Conservation (phyloP, 2,113 vertebrate genomes). For the Halcyon senegalensis region DNA sequence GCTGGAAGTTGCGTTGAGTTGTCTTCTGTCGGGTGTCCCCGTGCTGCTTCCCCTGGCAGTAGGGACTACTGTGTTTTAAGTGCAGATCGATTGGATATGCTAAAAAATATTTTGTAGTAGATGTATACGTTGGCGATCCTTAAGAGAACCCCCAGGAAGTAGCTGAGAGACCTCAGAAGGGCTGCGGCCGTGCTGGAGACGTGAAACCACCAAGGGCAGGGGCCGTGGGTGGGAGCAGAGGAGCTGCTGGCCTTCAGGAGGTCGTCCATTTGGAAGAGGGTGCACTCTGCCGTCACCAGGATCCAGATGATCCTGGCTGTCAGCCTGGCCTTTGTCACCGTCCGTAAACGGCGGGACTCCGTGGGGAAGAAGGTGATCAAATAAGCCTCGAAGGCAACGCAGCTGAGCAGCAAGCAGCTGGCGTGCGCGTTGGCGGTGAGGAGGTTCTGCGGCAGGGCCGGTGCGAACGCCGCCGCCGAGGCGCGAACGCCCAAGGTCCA, state of each 20-base stretch:
- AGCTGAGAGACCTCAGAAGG: slow-evolving; percentile 52
- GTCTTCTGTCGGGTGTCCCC: neutral
- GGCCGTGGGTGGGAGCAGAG: neutral
- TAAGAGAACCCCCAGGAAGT: slow-evolving; percentile 63
- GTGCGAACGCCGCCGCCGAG: neutral
- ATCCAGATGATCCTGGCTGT: slow-evolving; percentile 63
- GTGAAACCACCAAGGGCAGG: neutral
- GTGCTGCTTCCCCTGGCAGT: neutral
- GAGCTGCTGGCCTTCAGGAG: neutral
- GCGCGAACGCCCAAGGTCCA: neutral
- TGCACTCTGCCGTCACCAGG: slow-evolving; percentile 61
- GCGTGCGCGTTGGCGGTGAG: slow-evolving; percentile 71
- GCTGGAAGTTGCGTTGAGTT: neutral
- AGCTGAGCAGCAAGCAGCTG: slow-evolving; percentile 79
- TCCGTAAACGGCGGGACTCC: slow-evolving; percentile 72
- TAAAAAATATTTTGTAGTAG: slow-evolving; percentile 76
- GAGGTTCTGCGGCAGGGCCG: slow-evolving; percentile 54
- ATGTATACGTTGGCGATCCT: slow-evolving; percentile 76
- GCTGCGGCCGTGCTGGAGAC: neutral
- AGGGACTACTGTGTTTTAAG: neutral
- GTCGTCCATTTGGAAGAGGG: slow-evolving; percentile 28
- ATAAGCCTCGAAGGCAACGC: slow-evolving; percentile 78
- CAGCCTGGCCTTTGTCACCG: slow-evolving; percentile 61
- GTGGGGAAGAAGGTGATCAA: slow-evolving; percentile 76
- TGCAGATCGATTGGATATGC: neutral